Evolutionary conservation across 1,140 invertebrate genomes (phyloP).

Genomic region (Trypoxylus dichotomus): DNA sequence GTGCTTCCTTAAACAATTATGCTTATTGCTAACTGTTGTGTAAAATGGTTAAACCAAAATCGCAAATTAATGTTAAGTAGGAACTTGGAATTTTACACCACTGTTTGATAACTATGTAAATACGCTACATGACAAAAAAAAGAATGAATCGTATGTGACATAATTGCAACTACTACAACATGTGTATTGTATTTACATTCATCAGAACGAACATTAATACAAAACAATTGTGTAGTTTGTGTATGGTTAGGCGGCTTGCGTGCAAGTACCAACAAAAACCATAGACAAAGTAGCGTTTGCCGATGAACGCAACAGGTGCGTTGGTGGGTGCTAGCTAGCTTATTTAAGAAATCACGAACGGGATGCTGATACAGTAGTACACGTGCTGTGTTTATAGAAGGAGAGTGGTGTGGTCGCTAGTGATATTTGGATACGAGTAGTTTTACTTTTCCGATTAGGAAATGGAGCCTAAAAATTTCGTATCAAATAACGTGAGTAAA

Average conservation of each 20-base stretch:
- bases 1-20: no score
- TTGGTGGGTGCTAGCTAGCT: conserved; percentile 27
- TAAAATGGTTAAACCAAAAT: not conserved
- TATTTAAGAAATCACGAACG: conserved; percentile 34
- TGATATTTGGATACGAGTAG: conserved; percentile 43
- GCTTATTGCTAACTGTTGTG: not conserved
- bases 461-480: conserved; percentile 48
- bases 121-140: not conserved
- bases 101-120: not conserved
- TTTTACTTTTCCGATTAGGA: conserved; percentile 33
- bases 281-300: conserved; percentile 14
- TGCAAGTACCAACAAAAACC: not conserved
- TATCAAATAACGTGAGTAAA: conserved; percentile 49
- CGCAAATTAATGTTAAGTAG: not conserved
- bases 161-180: not conserved
- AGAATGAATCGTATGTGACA: not conserved
- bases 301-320: conserved; percentile 30
- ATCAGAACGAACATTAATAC: not conserved
- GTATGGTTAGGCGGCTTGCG: not conserved
- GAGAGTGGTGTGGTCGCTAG: conserved; percentile 49
- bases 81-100: not conserved
- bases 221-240: no score
- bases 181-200: not conserved
- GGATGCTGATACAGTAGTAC: conserved; percentile 40
- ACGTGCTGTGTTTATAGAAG: conserved; percentile 36